Evolutionary conservation across 2,888 invertebrate species (phyloP).

Genomic region (Sesia apiformis): DNA sequence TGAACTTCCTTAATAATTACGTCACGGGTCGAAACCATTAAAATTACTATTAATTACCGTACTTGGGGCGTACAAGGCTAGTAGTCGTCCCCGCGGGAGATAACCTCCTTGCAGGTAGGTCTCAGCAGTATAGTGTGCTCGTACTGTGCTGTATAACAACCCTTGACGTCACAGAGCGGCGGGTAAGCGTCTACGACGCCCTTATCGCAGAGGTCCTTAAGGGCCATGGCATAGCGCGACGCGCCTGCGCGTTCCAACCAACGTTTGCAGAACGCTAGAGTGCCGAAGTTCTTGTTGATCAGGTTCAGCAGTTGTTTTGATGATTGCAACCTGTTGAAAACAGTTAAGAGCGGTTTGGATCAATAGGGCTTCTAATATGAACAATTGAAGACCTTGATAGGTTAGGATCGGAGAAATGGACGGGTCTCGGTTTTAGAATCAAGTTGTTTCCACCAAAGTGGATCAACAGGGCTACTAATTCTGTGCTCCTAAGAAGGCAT

Average conservation of each 20-base stretch:
- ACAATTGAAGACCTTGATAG: too few species aligned
- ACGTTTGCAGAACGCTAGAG: conserved; percentile 98
- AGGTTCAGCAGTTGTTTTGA: conserved; percentile 93
- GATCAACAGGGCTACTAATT: too few species aligned
- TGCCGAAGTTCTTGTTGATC: conserved; percentile 98
- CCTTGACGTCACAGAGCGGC: conserved; percentile 96
- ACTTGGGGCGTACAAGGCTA: conserved; percentile 43
- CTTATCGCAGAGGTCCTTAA: conserved; percentile 98
- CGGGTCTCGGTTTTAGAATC: neutral
- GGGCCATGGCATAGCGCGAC: conserved; percentile 97
- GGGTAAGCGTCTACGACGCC: conserved; percentile 99
- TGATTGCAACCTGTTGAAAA: conserved; percentile 81
- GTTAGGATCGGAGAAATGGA: conserved; percentile 14
- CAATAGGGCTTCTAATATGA: too few species aligned
- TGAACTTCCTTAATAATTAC: too few species aligned
- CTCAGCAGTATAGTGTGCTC: conserved; percentile 98
- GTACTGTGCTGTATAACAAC: conserved; percentile 99
- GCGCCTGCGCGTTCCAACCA: conserved; percentile 99
- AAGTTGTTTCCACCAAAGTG: neutral
- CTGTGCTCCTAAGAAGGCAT: too few species aligned
- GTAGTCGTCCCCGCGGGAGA: conserved; percentile 97
- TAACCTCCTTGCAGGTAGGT: conserved; percentile 98
- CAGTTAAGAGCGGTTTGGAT: neutral
- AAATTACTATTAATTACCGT: too few species aligned
- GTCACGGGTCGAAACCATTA: too few species aligned